Conservation (phyloP, 2,113 vertebrate genomes). For the Arvicanthis niloticus region DNA sequence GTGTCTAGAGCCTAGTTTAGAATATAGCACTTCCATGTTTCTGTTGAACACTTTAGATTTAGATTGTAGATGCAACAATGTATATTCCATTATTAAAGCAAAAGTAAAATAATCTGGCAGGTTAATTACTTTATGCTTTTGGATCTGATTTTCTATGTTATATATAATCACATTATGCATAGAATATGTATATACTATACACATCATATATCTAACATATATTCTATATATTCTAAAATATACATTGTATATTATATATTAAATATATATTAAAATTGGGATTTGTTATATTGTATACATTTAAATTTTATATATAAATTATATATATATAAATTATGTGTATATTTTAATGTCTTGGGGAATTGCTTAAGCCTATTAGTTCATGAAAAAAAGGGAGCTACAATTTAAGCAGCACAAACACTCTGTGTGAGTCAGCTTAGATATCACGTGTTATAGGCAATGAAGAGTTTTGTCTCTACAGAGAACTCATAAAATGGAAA, state of each 20-base stretch:
- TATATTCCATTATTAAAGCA: conserved; percentile 12
- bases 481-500: conserved; percentile 8
- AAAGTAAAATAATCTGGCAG: not conserved
- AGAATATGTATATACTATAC: not conserved
- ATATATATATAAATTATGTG: not conserved
- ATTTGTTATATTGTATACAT: not conserved
- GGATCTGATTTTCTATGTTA: not conserved
- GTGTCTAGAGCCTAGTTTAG: not conserved
- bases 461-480: not conserved
- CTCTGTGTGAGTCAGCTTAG: not conserved
- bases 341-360: not conserved
- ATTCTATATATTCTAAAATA: not conserved
- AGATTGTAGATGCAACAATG: not conserved
- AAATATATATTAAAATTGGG: not conserved
- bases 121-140: not conserved
- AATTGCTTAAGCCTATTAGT: conserved; percentile 3
- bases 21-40: not conserved
- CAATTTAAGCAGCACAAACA: not conserved
- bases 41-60: not conserved
- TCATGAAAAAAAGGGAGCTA: not conserved
- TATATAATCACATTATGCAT: not conserved
- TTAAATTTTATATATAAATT: not conserved
- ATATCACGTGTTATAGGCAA: not conserved
- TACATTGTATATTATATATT: not conserved
- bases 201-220: not conserved